Evolutionary conservation across 2,888 invertebrate species (phyloP).

Genomic region (Callinectes sapidus): DNA sequence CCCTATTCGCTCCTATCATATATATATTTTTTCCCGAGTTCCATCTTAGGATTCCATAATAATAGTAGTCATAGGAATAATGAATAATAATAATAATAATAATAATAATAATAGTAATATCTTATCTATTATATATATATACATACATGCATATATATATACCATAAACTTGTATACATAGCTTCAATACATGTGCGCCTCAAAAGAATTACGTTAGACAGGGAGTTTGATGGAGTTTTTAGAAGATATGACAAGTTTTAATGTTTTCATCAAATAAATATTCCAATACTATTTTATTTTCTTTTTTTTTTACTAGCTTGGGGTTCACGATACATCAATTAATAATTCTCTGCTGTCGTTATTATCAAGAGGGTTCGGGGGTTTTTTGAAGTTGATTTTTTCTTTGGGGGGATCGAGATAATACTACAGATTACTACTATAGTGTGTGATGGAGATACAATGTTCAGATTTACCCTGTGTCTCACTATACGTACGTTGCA

Average conservation of each 20-base stretch:
- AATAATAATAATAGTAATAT: constrained; percentile 6
- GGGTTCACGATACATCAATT: neutral
- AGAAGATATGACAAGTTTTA: neutral
- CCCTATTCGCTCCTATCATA: neutral
- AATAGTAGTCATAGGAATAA: neutral
- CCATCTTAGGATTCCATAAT: constrained; percentile 34
- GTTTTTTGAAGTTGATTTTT: neutral
- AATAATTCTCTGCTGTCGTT: neutral
- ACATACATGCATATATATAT: constrained; percentile 30
- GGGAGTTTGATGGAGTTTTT: neutral
- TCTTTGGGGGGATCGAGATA: neutral
- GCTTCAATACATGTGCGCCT: neutral
- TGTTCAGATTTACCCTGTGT: neutral
- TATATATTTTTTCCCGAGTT: neutral
- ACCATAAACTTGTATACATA: neutral
- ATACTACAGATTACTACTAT: neutral
- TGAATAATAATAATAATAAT: neutral
- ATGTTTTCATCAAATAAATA: neutral
- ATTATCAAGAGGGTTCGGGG: neutral
- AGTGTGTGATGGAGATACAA: neutral
- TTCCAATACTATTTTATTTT: no score
- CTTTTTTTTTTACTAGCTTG: neutral
- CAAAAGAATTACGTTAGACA: neutral
- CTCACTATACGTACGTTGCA: neutral
- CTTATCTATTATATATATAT: neutral